Evolutionary conservation across 2,113 vertebrate genomes (phyloP).

Genomic region (Poeciliopsis occidentalis): DNA sequence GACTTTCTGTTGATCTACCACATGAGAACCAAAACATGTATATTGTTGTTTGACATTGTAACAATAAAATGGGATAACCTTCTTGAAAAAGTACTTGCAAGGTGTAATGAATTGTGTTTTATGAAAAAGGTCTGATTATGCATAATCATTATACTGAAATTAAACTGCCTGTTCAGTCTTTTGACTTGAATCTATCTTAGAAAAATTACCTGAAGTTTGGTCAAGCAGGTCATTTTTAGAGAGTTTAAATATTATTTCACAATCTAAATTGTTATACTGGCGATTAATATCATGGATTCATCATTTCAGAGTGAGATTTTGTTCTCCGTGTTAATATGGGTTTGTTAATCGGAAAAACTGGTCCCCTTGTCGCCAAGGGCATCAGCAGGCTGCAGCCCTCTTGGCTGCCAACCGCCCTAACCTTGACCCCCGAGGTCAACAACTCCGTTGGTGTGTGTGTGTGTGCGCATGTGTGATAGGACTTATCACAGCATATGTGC

Average conservation of each 20-base stretch:
- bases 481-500: constrained; percentile 64
- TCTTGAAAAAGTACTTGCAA: neutral
- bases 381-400: constrained; percentile 58
- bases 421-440: constrained; percentile 71
- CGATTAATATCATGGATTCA: neutral
- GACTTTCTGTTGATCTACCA: no score
- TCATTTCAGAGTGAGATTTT: neutral
- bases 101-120: neutral
- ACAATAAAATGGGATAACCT: neutral
- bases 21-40: neutral
- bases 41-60: neutral
- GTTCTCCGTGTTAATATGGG: constrained; percentile 3
- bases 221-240: no score
- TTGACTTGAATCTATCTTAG: neutral
- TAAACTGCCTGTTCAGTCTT: neutral
- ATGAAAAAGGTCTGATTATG: neutral
- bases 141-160: neutral
- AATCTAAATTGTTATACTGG: neutral
- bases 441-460: constrained; percentile 32
- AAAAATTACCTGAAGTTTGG: neutral
- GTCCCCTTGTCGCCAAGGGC: constrained; percentile 63
- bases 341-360: constrained; percentile 36
- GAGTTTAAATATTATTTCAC: neutral
- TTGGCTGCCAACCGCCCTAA: constrained; percentile 66
- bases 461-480: constrained; percentile 28